phyloP scores from a whole-genome alignment of 2,113 vertebrate genomes.

The Mastomys natalensis region DNA sequence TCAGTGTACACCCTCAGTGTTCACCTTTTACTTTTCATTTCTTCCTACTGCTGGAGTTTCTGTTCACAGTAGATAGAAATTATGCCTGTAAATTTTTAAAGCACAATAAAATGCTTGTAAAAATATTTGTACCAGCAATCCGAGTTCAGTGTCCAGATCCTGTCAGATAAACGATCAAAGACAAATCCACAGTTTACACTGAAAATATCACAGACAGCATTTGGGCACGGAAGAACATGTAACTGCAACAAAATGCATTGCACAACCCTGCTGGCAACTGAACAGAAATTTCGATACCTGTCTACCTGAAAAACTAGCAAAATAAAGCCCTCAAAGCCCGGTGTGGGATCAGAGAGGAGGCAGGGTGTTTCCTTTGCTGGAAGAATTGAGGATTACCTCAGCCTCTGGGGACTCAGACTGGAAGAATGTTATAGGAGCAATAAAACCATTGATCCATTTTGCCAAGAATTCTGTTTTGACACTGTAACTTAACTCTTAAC shows the following conservation, averaged over 20 bases:
- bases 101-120: constrained; percentile 34
- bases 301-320: constrained; percentile 33
- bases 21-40: constrained; percentile 24
- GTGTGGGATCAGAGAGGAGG: background rate
- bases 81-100: constrained; percentile 42
- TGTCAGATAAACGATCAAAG: constrained; percentile 38
- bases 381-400: background rate
- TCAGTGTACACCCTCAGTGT: constrained; percentile 19
- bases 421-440: background rate
- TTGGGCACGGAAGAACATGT: background rate
- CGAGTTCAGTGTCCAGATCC: constrained; percentile 25
- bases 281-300: constrained; percentile 27
- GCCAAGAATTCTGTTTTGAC: constrained; percentile 42
- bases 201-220: constrained; percentile 20
- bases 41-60: constrained; percentile 22
- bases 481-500: constrained; percentile 15
- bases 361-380: background rate
- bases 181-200: background rate
- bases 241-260: background rate
- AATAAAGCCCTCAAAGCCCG: background rate
- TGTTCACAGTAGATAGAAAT: constrained; percentile 46
- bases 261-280: background rate
- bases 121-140: background rate
- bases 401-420: background rate
- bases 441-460: background rate